Evolutionary conservation across 2,888 invertebrate species (phyloP).

Genomic region (Alviniconcha strummeri): DNA sequence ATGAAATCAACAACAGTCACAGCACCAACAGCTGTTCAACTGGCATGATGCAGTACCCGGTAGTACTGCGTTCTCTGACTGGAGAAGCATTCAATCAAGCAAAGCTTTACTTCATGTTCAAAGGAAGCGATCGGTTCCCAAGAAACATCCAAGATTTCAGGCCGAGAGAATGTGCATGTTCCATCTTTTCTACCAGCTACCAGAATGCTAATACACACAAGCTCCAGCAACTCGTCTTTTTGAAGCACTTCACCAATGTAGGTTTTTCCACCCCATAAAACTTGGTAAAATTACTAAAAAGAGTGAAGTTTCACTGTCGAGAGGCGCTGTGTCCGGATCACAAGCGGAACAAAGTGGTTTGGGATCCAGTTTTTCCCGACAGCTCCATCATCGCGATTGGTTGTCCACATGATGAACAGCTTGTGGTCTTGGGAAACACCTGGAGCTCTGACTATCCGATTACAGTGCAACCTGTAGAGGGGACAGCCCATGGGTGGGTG

Average conservation of each 20-base stretch:
- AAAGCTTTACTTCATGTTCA: neutral
- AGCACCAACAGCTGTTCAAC: no score
- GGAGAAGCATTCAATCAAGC: neutral
- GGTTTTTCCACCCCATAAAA: neutral
- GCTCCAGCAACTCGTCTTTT: neutral
- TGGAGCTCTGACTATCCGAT: neutral
- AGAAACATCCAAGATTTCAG: neutral
- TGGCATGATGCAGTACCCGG: neutral
- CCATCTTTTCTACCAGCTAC: neutral
- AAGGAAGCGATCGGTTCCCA: neutral
- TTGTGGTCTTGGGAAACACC: neutral
- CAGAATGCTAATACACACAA: neutral
- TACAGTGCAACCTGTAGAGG: neutral
- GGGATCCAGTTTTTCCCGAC: neutral
- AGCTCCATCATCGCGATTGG: neutral
- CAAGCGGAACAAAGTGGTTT: neutral
- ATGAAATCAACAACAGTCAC: neutral
- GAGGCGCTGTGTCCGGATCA: neutral
- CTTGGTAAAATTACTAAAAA: neutral
- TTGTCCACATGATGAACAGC: neutral
- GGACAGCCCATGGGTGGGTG: neutral
- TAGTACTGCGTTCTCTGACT: neutral
- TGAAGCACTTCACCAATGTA: neutral
- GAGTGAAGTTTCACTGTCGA: neutral
- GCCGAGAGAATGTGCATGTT: neutral